These are phyloP conservation scores for Rhyzopertha dominica DNA, from an alignment of 1,140 invertebrate species.

Conservation along the genomic window DNA sequence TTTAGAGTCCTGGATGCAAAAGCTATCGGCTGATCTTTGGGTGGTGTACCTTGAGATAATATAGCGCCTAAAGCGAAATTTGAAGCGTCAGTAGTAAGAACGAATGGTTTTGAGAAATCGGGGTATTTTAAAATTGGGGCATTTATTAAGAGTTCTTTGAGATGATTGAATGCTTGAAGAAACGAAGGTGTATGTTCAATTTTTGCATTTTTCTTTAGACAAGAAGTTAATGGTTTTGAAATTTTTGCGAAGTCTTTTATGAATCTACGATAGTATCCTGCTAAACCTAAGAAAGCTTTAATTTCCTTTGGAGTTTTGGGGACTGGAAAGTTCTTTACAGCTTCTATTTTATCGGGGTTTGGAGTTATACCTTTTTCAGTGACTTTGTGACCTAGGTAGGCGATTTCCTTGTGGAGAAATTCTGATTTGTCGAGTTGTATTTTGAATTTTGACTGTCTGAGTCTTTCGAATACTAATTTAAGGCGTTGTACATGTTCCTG, in stretches of 20 bases:
- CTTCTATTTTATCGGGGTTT: slow-evolving; percentile 25
- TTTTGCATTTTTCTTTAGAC: no score
- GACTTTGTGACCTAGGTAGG: slow-evolving; percentile 28
- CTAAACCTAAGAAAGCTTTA: no score
- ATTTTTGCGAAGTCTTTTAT: no score
- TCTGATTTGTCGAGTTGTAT: slow-evolving; percentile 28
- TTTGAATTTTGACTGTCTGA: slow-evolving; percentile 25
- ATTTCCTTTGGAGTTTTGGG: slow-evolving; percentile 29
- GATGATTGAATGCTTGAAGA: no score
- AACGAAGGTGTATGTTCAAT: no score
- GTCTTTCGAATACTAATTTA: slow-evolving; percentile 19
- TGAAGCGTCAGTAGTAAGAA: neutral
- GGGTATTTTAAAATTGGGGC: slow-evolving; percentile 41
- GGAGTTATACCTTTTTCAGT: slow-evolving; percentile 22
- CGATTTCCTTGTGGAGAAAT: slow-evolving; percentile 24
- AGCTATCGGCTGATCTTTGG: neutral
- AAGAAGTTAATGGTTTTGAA: no score
- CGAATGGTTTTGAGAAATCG: slow-evolving; percentile 3
- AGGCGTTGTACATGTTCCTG: slow-evolving; percentile 27
- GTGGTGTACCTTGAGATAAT: slow-evolving; percentile 22
- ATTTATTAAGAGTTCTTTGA: no score
- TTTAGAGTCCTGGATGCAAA: neutral
- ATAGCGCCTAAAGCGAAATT: slow-evolving; percentile 14
- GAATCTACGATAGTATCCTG: no score
- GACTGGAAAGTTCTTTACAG: slow-evolving; percentile 22